A percentile compares a stretch with the other conserved stretches of the same genome.
phyloP scores from a whole-genome alignment of 2,888 invertebrate genomes.

The Aspidiotus destructor region DNA sequence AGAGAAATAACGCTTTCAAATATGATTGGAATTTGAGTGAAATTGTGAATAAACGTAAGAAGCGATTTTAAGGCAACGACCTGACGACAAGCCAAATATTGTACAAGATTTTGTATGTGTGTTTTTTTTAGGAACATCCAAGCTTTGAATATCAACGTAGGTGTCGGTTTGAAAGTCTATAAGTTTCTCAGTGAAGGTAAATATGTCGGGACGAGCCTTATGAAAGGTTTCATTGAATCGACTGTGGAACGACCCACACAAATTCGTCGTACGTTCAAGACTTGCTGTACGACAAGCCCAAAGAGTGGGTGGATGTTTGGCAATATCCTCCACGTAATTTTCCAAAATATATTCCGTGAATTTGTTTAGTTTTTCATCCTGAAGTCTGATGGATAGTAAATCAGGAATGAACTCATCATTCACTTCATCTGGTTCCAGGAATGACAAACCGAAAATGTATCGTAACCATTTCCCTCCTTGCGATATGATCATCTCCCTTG shows the following conservation, averaged over 20 bases:
- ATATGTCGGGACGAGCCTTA: conserved; percentile 17
- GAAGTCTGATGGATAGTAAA: not conserved
- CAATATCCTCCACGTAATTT: not conserved
- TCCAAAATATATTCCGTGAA: not conserved
- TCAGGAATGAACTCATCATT: not conserved
- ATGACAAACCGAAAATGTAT: not conserved
- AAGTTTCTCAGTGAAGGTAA: no score
- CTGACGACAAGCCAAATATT: no score
- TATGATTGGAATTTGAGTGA: no score
- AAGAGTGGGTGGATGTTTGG: conserved; percentile 15
- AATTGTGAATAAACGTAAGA: no score
- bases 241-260: conserved; percentile 21
- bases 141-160: no score
- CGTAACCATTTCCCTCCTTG: no score
- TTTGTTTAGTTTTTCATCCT: not conserved
- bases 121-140: no score
- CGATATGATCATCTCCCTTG: no score
- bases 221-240: conserved; percentile 14
- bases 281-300: conserved; percentile 17
- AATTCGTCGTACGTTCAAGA: conserved; percentile 19
- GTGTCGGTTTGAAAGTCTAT: no score
- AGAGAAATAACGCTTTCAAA: no score
- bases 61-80: no score
- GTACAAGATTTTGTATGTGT: no score
- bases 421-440: not conserved